Evolutionary conservation across 2,113 vertebrate genomes (phyloP), one percentile per base, ranked within the genome.

Genomic region (Phylloscopus trochilus): DNA sequence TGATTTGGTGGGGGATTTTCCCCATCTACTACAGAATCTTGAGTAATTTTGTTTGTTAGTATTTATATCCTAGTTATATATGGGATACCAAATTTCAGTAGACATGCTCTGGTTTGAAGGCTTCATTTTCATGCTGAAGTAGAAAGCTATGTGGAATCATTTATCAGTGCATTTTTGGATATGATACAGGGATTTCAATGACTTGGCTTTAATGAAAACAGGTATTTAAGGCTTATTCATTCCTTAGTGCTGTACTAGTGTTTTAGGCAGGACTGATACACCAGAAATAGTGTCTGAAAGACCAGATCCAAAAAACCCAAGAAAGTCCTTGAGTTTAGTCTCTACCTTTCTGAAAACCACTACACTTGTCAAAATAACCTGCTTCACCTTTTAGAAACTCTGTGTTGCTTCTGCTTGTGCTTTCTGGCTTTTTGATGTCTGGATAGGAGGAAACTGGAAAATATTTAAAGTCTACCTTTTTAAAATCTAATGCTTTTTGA

Each of bases 1-100:
- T 31, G 26, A 37, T 2, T 63, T 5, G 1, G 6, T 3, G 3
- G 2, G 1, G 18, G 15, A 26, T 26, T 46, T 62, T 51, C 2
- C 11, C 7, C 10, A 14, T 13, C 22, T 67, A 1, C 24, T 63
- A 4, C 7, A 66, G 53, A 83, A 66, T 62, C 11, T 81, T 60
- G 18, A 81, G 8, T 66, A 31, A 53, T 70, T 69, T 68, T 83
- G 2, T 64, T 76, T 43, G 5, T 53, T 58, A 82, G 28, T 63
- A 17, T 15, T 55, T 72, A n/a, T 70, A 63, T 6, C 19, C 11
- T 76, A 37, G 33, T 35, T 28, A 12, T 12, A 43, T 15, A 28
- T 20, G 7, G 14, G 44, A 77, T 89, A 43, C 31, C 39, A 63
- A 22, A 18, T 79, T 79, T 24, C 31, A 37, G 11, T 28, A 59